Base-by-base conservation (phyloP, 23 tunicate species). In the Diplosoma virens region DNA sequence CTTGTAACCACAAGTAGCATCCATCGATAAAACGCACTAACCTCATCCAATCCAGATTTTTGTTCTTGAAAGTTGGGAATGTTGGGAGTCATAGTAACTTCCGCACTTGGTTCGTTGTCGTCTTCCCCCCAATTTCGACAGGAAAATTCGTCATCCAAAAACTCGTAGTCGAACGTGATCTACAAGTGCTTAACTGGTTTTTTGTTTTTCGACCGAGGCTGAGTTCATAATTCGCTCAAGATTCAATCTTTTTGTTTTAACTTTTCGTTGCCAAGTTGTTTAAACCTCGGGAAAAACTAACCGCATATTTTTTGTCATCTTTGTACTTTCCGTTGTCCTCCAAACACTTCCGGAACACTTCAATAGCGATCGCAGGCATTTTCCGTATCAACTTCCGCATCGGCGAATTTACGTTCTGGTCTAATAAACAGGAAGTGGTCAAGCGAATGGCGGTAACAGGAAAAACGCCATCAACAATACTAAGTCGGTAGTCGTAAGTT, bases 331-430 rank as follows among this genome's bases (percentile, higher is more conserved):
- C 84, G 67, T 75, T 87, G 36, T 48, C 70, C 30, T 71, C 28
- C 59, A 94, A 18, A 45, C 99, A 94, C 7, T 82, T 79, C 21
- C 73, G 55, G 79, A 94, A 87, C 24, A 88, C 95, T 0, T 71
- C 90, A 3, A 71, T 85, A 3, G 99, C 99, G 1, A 87, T 90
- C 2, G 69, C 81, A 1, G 99, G 99, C 99, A 94, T 94, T 33
- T 79, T 82, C 23, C 78, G 76, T 21, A 94, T 94, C 82, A 94
- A 70, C 53, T 94, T 94, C 30, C 99, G 30, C 99, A 94, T 88
- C 24, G 99, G 99, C 1, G 99, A 85, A 33, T 85, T 78, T 9
- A 76, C 73, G 22, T 3, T 2, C 7, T 11, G 50, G 11, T 37
- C 74, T 67, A 25, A 9, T 27, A 61, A 26, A 61, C 34, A 28